Base-by-base conservation (phyloP, 2,888 invertebrate genomes). In the Toxonevra muliebris region DNA sequence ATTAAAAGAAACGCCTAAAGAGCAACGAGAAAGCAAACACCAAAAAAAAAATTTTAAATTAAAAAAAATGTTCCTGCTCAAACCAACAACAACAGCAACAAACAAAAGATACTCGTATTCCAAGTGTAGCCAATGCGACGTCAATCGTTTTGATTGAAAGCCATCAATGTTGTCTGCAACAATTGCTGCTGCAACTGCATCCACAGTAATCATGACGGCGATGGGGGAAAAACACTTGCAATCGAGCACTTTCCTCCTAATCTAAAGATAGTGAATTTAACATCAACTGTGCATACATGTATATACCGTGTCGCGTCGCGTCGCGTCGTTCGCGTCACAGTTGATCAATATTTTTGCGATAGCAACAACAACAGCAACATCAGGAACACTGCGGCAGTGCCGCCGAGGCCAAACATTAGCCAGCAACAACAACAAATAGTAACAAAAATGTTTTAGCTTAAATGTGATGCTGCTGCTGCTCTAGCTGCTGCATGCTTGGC, bases 381-480 rank as follows among this genome's bases (percentile, higher is more conserved):
- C 53, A 53, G 10, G 15, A 53, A 5, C 8, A 19, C 45, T 43
- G 12, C 13, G 15, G 12, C 48, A 15, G 48, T 3, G 48, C 48
- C 48, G 15, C 15, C 8, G 15, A 15, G 15, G 13, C 15, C 13
- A n/a, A 48, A 48, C 15, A 2, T 48, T 48, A 3, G 3, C 48
- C 12, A 48, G 8, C 48, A 48, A 48, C 12, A 48, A 30, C 2
- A 30, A 30, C 7, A 2, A 4, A 30, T 30, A 30, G 7, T 30
- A 30, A 4, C 30, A 30, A 30, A 30, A 30, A 30, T 30, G 10
- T 11, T 43, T 40, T 12, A 13, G 30, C 30, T 41, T 40, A 68
- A 68, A 68, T 66, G 64, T 69, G 61, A 63, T 66, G 57, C 64
- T 68, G 61, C 65, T 66, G 57, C 64, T 68, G 62, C 68, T 68